Percentiles rank a stretch among this genome's conserved stretches.
These are phyloP conservation scores for Catostylus mosaicus DNA, from an alignment of 30 jellyfish, hydroid and myxozoan genomes.

Conservation along the genomic window DNA sequence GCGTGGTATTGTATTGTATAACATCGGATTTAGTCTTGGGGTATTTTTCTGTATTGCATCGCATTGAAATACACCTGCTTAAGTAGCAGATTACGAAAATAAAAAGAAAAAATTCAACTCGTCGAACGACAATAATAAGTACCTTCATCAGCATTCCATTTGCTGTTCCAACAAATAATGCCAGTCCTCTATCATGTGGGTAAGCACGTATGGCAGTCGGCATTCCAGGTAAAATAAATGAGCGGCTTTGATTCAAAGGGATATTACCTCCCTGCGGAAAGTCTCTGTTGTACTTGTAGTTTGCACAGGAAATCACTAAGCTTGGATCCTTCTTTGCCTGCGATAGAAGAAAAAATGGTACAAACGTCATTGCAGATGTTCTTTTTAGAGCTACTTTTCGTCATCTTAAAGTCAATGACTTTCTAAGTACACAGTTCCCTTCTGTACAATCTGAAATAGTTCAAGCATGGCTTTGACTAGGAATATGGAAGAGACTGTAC, in stretches of 20 bases:
- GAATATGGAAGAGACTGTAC: too few species aligned
- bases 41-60: too few species aligned
- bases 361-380: too few species aligned
- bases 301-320: not conserved
- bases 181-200: conserved; percentile 55
- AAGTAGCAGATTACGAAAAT: not conserved
- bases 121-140: not conserved
- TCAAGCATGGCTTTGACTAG: too few species aligned
- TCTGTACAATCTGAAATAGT: too few species aligned
- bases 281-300: conserved; percentile 12
- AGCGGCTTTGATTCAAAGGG: conserved; percentile 32
- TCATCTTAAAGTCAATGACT: too few species aligned
- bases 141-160: conserved; percentile 43
- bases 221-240: conserved; percentile 42
- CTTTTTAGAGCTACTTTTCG: too few species aligned
- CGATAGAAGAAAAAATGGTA: not conserved
- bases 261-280: conserved; percentile 50
- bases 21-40: too few species aligned
- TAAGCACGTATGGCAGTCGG: conserved; percentile 32
- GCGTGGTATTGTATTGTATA: too few species aligned
- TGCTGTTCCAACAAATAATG: conserved; percentile 38
- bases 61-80: not conserved
- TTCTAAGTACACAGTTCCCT: too few species aligned
- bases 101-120: not conserved
- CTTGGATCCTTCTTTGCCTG: not conserved